phyloP scores from a whole-genome alignment of 2,113 vertebrate species.

The Zosterops lateralis region DNA sequence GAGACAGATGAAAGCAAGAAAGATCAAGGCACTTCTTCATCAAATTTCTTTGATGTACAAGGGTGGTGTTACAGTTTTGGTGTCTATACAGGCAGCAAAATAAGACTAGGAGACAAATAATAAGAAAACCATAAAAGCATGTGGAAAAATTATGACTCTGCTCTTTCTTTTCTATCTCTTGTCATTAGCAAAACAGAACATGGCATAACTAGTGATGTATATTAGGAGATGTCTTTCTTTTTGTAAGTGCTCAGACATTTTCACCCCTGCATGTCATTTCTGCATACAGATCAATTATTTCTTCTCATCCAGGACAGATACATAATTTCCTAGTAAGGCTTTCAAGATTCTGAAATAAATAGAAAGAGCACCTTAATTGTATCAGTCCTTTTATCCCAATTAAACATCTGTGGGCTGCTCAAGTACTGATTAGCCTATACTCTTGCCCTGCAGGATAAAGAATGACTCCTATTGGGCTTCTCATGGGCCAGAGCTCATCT shows the following conservation, averaged over 20 bases:
- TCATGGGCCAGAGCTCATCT: constrained; percentile 3
- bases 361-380: neutral
- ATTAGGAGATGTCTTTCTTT: neutral
- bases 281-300: neutral
- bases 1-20: constrained; percentile 40
- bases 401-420: neutral
- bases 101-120: neutral
- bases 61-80: neutral
- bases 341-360: constrained; percentile 9
- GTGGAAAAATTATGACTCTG: neutral
- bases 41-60: constrained; percentile 38
- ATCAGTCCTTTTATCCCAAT: constrained; percentile 6
- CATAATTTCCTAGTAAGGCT: neutral
- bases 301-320: neutral
- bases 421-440: constrained; percentile 5
- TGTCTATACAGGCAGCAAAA: neutral
- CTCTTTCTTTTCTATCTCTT: neutral
- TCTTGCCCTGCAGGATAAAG: neutral
- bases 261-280: neutral
- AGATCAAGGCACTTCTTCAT: constrained; percentile 25
- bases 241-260: neutral
- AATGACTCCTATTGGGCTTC: neutral
- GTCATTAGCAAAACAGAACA: neutral
- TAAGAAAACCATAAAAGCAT: neutral
- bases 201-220: neutral